Conservation (phyloP, 2,113 vertebrate species). For the Salvelinus namaycush region DNA sequence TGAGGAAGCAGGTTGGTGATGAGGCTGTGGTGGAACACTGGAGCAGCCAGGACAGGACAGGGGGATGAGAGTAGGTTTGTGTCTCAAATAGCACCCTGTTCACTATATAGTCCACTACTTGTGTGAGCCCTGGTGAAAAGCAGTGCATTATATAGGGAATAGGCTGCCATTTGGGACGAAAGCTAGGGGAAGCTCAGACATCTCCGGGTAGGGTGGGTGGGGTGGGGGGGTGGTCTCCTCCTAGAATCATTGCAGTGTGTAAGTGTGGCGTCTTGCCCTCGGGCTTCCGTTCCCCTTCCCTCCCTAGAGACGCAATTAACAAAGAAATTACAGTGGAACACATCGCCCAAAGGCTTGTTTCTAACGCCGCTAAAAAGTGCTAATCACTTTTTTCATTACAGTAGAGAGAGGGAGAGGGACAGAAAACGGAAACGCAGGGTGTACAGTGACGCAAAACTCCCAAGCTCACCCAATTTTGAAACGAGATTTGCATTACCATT, state of each 20-base stretch:
- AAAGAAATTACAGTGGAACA: constrained; percentile 77
- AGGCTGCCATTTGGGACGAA: neutral
- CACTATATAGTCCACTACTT: too few species aligned
- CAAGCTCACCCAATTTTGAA: constrained; percentile 23
- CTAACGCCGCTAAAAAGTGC: constrained; percentile 62
- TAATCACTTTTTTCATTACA: constrained; percentile 70
- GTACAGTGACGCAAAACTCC: constrained; percentile 34
- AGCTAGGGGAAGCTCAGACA: constrained; percentile 2
- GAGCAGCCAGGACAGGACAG: neutral
- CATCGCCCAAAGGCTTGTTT: constrained; percentile 66
- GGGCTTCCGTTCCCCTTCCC: constrained; percentile 55
- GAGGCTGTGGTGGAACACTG: neutral
- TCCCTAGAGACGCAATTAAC: constrained; percentile 80
- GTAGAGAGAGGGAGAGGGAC: constrained; percentile 33
- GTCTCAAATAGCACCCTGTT: too few species aligned
- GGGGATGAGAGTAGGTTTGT: too few species aligned
- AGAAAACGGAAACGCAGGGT: neutral
- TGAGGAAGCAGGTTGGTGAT: neutral
- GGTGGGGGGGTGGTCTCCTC: constrained; percentile 17
- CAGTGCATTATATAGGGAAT: too few species aligned
- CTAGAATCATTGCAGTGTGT: neutral
- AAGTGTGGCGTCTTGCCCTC: constrained; percentile 63
- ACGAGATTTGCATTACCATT: constrained; percentile 9
- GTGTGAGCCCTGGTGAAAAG: too few species aligned
- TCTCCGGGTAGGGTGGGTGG: neutral